Base-by-base conservation (phyloP, 2,888 invertebrate genomes). In the Lepidocyrtinus sp. region DNA sequence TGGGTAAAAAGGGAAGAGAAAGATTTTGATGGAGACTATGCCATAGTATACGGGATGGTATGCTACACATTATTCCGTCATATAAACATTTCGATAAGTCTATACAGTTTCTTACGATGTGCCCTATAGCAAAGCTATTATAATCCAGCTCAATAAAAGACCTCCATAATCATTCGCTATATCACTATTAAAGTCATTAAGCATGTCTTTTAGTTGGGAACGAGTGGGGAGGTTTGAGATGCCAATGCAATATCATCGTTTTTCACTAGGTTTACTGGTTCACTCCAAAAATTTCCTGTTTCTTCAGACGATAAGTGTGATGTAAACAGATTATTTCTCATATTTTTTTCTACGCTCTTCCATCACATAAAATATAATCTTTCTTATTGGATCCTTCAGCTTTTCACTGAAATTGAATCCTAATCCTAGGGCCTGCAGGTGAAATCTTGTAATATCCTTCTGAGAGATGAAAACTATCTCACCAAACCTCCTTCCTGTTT, bases 301-400 rank as follows among this genome's bases (percentile, higher is more conserved):
- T 55, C 55, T 55, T 55, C 9, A 55, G 15, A 55, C 17, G 55
- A 55, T 55, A n/a, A 55, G 9, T 55, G 71, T 69, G 73, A 79
- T 79, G 68, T 73, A 69, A 79, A 79, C 69, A 73, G 73, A 79
- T 79, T 79, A 73, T 73, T 79, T 62, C 77, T 72, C 72, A 61
- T 77, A 72, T 72, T 77, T 72, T 76, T 72, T 59, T 55, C n/a
- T 55, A 9, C 36, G 36, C 61, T 27, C 72, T 12, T n/a, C 1
- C 45, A n/a, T n/a, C 55, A 12, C 17, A 55, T 17, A 55, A 72
- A 77, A 72, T 59, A 67, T 77, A 65, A 77, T 77, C 77, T 71
- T 61, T 73, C 72, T 63, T 73, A 36, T 68, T 62, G 55, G 69
- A 69, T 68, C 73, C 73, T 68, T 63, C 63, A 55, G 59, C 55